Conservation (phyloP, 2,797 vertebrate genomes). For the Lophotriccus pileatus region DNA sequence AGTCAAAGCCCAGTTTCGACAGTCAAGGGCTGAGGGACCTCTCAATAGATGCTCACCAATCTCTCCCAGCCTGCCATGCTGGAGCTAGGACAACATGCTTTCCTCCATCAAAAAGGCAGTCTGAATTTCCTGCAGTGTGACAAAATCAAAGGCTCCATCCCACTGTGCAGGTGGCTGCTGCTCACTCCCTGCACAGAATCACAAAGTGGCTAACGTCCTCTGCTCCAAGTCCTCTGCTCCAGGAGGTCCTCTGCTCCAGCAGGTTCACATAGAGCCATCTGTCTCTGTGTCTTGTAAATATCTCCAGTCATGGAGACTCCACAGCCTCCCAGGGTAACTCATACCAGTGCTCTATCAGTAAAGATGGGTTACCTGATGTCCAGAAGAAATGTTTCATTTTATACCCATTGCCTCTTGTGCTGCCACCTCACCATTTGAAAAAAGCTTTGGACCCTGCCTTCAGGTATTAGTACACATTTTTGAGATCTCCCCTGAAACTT, state of each 20-base stretch:
- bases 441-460: neutral
- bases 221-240: neutral
- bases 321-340: neutral
- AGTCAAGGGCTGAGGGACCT: neutral
- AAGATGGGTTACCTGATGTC: neutral
- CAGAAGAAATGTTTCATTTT: neutral
- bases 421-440: neutral
- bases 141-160: neutral
- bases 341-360: neutral
- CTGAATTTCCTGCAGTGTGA: neutral
- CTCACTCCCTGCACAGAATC: neutral
- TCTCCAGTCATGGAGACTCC: neutral
- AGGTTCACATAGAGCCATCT: neutral
- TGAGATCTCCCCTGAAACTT: neutral
- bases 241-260: neutral
- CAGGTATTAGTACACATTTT: neutral
- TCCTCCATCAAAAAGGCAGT: neutral
- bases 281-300: neutral
- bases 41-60: neutral
- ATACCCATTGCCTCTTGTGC: neutral
- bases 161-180: neutral
- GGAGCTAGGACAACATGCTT: neutral
- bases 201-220: neutral
- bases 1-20: neutral
- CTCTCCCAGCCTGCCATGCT: neutral